Conservation (phyloP, 2,888 invertebrate species). For the Apantesis nais region DNA sequence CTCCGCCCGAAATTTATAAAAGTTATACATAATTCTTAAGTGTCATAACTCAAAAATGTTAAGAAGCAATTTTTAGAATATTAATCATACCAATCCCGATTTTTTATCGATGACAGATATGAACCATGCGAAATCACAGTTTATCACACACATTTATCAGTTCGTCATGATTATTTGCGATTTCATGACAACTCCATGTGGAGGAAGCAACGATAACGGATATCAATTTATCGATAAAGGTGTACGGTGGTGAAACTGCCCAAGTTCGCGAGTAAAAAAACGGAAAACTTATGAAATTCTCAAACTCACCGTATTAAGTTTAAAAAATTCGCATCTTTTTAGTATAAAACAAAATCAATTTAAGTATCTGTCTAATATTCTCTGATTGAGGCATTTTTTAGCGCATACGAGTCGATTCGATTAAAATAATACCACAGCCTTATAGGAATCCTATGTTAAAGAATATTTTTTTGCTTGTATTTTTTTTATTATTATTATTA, state of each 20-base stretch:
- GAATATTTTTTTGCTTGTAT: too few relatives aligned
- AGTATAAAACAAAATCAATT: too few relatives aligned
- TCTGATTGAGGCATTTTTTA: too few relatives aligned
- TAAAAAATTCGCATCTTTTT: too few relatives aligned
- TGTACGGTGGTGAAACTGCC: neutral
- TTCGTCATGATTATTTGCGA: conserved; percentile 21
- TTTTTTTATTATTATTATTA: too few relatives aligned
- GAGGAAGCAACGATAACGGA: conserved; percentile 7
- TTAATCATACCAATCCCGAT: conserved; percentile 14
- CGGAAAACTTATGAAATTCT: neutral
- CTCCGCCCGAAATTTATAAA: neutral
- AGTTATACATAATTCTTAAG: neutral
- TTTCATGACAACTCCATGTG: neutral
- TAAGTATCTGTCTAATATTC: too few relatives aligned
- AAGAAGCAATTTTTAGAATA: neutral
- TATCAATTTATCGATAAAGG: conserved; percentile 14
- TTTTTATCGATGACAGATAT: conserved; percentile 17
- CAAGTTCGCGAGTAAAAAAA: neutral
- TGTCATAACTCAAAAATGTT: conserved; percentile 2
- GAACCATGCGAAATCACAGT: conserved; percentile 6
- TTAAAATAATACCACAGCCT: too few relatives aligned
- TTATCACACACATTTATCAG: conserved; percentile 9
- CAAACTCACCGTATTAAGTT: neutral
- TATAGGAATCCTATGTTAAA: too few relatives aligned
- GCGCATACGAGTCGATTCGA: too few relatives aligned